These are phyloP conservation scores for Actenoides hombroni DNA, from an alignment of 2,113 vertebrate species.

Conservation along the genomic window DNA sequence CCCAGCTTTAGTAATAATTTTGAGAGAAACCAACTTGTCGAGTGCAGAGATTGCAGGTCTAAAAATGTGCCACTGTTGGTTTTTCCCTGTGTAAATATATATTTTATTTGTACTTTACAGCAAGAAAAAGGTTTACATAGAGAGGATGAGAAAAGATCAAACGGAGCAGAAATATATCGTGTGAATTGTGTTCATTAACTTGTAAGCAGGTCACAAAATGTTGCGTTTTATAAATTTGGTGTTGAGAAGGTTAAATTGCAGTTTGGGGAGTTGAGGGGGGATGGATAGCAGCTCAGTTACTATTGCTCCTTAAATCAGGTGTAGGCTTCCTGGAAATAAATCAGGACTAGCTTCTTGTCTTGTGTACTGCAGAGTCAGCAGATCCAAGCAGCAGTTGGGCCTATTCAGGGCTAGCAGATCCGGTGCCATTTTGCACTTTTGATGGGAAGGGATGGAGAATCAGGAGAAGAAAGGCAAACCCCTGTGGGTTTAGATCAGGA, in stretches of 20 bases:
- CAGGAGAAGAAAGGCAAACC: no score
- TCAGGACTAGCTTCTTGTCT: neutral
- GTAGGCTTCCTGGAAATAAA: neutral
- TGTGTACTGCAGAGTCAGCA: neutral
- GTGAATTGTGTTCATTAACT: neutral
- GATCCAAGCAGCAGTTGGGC: neutral
- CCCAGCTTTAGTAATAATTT: neutral
- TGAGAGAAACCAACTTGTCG: neutral
- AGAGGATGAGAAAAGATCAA: neutral
- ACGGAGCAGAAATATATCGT: neutral
- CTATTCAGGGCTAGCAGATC: neutral
- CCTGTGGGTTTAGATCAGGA: no score
- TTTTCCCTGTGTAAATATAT: neutral
- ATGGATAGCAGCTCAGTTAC: neutral
- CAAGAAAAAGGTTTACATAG: neutral
- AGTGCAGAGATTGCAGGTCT: neutral
- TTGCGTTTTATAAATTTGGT: neutral
- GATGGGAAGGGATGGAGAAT: neutral
- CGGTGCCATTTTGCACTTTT: neutral
- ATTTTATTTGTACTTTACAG: neutral
- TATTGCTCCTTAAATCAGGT: neutral
- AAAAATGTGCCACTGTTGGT: neutral
- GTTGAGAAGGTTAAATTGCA: neutral
- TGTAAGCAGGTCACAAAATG: neutral
- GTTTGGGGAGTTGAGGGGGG: neutral